These are phyloP conservation scores for Chrysogorgia sp. DNA, from an alignment of 92 coral and sea anemone species.

Conservation along the genomic window DNA sequence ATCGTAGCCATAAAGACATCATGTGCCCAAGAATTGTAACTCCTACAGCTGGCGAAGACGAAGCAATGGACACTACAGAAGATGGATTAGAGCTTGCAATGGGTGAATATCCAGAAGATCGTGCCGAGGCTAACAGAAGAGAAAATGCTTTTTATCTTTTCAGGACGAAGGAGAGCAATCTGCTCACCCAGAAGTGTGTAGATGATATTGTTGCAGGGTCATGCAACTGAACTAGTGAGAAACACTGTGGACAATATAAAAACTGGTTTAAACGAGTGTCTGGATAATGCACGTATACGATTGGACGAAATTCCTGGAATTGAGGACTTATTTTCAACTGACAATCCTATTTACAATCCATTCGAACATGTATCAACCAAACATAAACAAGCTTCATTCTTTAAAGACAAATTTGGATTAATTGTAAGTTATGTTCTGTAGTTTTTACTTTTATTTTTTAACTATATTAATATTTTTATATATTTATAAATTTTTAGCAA, in stretches of 20 bases:
- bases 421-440: too few species aligned
- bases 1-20: constrained; percentile 44
- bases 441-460: too few species aligned
- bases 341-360: constrained; percentile 54
- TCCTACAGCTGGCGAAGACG: constrained; percentile 1
- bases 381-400: too few species aligned
- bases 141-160: constrained; percentile 52
- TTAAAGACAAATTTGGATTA: too few species aligned
- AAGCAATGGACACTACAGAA: constrained; percentile 3
- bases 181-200: too few species aligned
- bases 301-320: constrained; percentile 63
- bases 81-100: too few species aligned
- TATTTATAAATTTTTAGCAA: too few species aligned
- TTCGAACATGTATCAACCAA: constrained; percentile 64
- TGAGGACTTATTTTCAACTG: constrained; percentile 44
- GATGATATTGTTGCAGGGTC: too few species aligned
- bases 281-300: constrained; percentile 56
- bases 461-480: too few species aligned
- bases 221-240: constrained; percentile 48
- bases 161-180: too few species aligned
- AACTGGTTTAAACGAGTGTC: constrained; percentile 44
- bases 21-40: constrained; percentile 2
- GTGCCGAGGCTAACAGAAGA: constrained; percentile 26
- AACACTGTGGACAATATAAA: constrained; percentile 59
- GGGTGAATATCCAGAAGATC: constrained; percentile 29